These are phyloP conservation scores for Neosalanx taihuensis DNA, from an alignment of 2,797 vertebrate species.

Conservation along the genomic window DNA sequence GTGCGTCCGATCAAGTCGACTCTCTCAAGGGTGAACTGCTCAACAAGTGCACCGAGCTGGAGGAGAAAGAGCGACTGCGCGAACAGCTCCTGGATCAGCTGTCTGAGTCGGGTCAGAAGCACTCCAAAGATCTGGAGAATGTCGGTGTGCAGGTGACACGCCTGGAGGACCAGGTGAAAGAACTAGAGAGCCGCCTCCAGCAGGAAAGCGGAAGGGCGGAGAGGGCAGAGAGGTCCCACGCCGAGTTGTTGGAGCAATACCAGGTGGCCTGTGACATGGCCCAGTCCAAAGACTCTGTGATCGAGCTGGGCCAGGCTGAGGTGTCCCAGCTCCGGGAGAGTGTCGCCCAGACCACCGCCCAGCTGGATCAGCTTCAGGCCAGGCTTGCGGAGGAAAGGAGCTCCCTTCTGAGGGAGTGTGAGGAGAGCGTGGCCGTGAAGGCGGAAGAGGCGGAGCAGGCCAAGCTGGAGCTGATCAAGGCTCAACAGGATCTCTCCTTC, in stretches of 20 bases:
- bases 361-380: conserved; percentile 55
- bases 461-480: conserved; percentile 52
- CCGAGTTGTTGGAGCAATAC: conserved; percentile 68
- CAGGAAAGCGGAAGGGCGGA: conserved; percentile 64
- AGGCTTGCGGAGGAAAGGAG: conserved; percentile 58
- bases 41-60: conserved; percentile 73
- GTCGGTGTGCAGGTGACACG: conserved; percentile 70
- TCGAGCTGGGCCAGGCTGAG: conserved; percentile 55
- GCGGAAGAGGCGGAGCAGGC: conserved; percentile 44
- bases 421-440: conserved; percentile 59
- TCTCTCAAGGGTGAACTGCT: conserved; percentile 75
- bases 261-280: conserved; percentile 68
- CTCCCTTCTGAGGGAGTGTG: conserved; percentile 59
- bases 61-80: conserved; percentile 71
- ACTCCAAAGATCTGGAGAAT: conserved; percentile 81
- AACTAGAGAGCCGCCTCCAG: conserved; percentile 70
- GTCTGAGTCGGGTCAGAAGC: conserved; percentile 72
- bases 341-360: conserved; percentile 43
- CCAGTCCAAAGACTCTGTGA: conserved; percentile 64
- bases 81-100: conserved; percentile 67
- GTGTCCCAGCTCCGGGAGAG: conserved; percentile 63
- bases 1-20: conserved; percentile 69
- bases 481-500: conserved; percentile 57
- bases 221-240: conserved; percentile 67
- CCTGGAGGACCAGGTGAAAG: conserved; percentile 71